Base-by-base conservation (phyloP, 2,797 vertebrate species). In the Rhinogobio ventralis region DNA sequence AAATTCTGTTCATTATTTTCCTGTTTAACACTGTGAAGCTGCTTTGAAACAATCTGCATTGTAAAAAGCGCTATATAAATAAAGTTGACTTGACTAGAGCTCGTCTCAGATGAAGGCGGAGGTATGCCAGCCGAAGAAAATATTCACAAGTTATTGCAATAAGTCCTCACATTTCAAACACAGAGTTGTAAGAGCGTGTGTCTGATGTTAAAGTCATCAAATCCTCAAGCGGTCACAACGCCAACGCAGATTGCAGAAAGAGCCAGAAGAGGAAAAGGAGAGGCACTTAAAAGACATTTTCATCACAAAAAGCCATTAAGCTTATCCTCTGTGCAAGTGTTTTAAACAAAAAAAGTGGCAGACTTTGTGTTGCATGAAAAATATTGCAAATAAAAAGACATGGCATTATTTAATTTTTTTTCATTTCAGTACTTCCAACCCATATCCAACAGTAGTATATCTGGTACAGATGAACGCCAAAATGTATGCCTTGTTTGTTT, bases 291-390 rank as follows among this genome's bases (percentile, higher is more conserved):
- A 55, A 85, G 46, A 49, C 74, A 82, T 88, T 86, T 86, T 73
- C 66, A 86, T 86, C 51, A 85, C 14, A 74, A 49, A 60, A 82
- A 83, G 60, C 72, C 75, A 75, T 86, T 87, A 79, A 25, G 55
- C 53, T 46, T 20, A 46, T 55, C 51, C 33, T 57, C 30, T 20
- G 64, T 30, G 72, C 17, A 36, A 36, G n/a, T 82, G 53, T 46
- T 67, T 33, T 30, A n/a, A 81, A 81, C 17, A 3, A 42, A 53
- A 79, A 69, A 51, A 42, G 3, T 19, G 67, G 25, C n/a, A 7
- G n/a, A 28, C 28, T 81, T 11, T 25, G 19, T 17, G 42, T 57
- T 42, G 33, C 36, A 71, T 25, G 67, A 81, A 71, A 57, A 39
- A 69, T 69, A 13, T n/a, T 45, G 39, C 55, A 78, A 78, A 78